Evolutionary conservation across 2,888 invertebrate species (phyloP).

Genomic region (Kryphioiulus occultus): DNA sequence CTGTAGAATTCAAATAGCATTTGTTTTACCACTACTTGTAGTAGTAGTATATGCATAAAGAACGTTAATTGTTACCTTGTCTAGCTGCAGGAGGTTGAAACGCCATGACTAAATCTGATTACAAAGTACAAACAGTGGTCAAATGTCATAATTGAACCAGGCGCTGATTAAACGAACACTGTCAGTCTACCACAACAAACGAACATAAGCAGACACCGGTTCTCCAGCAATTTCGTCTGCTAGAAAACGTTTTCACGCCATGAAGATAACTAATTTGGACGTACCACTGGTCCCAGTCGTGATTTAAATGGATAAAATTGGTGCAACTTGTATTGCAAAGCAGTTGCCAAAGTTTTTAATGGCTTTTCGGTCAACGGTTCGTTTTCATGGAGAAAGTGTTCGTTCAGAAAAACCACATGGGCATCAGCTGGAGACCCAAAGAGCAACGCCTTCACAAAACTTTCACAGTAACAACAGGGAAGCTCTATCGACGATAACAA

Average conservation of each 20-base stretch:
- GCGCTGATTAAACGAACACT: neutral
- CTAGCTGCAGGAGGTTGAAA: slow-evolving; percentile 45
- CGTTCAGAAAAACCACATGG: neutral
- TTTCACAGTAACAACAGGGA: neutral
- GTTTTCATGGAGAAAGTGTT: neutral
- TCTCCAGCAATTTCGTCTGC: neutral
- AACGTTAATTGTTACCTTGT: neutral
- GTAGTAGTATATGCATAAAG: neutral
- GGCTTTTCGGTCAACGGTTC: neutral
- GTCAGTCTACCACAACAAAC: neutral
- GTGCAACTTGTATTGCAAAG: neutral
- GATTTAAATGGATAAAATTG: neutral
- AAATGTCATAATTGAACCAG: neutral
- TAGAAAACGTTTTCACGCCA: neutral
- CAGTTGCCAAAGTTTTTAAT: neutral
- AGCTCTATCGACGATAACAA: neutral
- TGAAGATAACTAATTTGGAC: neutral
- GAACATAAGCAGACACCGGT: neutral
- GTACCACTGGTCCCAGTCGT: neutral
- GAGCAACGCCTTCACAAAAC: neutral
- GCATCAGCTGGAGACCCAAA: neutral
- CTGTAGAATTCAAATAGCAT: slow-evolving; percentile 37
- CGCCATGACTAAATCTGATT: neutral
- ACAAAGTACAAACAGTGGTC: too few relatives aligned
- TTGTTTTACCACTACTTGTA: neutral